Conservation (phyloP, 2,888 invertebrate genomes). For the Mesorhabditis sp. region DNA sequence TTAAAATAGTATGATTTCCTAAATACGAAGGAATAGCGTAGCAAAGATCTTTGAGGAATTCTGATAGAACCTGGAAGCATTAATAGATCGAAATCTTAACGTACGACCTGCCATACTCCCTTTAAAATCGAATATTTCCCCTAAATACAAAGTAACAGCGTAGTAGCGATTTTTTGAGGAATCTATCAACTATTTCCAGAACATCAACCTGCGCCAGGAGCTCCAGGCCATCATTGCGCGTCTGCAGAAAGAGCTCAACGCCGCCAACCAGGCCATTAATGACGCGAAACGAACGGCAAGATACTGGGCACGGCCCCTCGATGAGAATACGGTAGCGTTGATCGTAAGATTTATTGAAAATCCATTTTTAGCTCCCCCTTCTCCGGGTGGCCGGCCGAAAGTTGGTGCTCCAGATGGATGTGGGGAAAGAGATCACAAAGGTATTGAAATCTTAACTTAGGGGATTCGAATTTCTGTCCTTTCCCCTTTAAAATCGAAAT, state of each 20-base stretch:
- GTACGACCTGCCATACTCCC: no score
- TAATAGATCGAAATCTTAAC: no score
- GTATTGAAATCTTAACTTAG: background rate
- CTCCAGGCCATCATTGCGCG: background rate
- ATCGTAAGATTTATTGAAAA: background rate
- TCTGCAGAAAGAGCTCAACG: background rate
- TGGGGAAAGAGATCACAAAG: background rate
- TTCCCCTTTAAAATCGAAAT: no score
- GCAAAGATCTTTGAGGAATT: no score
- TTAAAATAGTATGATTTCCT: no score
- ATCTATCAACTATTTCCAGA: no score
- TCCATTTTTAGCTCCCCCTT: background rate
- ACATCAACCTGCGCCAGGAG: background rate
- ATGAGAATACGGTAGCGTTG: background rate
- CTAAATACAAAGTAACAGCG: no score
- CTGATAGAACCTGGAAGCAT: no score
- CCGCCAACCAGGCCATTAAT: background rate
- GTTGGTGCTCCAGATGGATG: background rate
- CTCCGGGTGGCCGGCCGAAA: background rate
- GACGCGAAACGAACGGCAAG: slow-evolving; percentile 1
- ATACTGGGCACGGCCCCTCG: background rate
- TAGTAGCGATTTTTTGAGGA: no score
- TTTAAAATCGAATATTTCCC: no score
- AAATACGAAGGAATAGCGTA: no score
- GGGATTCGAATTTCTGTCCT: no score